These are phyloP conservation scores for Rhopalosiphum nymphaeae DNA, from an alignment of 2,888 invertebrate genomes.

Conservation along the genomic window DNA sequence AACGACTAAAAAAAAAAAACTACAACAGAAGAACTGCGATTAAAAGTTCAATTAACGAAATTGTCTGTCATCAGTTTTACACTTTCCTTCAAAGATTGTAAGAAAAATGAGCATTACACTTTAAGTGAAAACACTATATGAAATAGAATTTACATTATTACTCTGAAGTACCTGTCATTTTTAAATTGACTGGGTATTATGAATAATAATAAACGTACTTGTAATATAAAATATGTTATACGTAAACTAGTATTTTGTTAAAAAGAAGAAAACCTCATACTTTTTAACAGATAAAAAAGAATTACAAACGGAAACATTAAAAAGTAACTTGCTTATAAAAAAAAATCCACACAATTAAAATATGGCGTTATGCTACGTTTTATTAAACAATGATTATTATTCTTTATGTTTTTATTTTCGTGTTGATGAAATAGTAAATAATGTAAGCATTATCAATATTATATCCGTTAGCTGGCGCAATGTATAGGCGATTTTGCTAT, in stretches of 20 bases:
- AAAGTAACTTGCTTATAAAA: not conserved
- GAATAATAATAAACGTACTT: not conserved
- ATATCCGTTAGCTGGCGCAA: not conserved
- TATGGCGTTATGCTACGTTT: not conserved
- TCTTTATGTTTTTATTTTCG: not conserved
- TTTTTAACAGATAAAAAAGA: not conserved
- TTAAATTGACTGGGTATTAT: not conserved
- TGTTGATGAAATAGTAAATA: not conserved
- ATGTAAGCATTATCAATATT: not conserved
- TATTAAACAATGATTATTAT: not conserved
- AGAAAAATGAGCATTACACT: not conserved
- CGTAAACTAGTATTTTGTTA: not conserved
- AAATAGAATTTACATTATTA: not conserved
- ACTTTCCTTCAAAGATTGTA: not conserved
- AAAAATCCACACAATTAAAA: not conserved
- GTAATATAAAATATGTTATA: not conserved
- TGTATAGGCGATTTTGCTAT: not conserved
- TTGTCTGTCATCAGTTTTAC: constrained; percentile 24
- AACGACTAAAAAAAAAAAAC: not conserved
- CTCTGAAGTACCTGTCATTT: not conserved
- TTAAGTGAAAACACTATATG: not conserved
- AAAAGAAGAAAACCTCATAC: not conserved
- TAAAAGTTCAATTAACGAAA: constrained; percentile 26
- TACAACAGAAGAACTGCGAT: not conserved
- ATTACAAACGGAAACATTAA: not conserved